Conservation (phyloP, 2,888 invertebrate species). For the Dynastes maya region DNA sequence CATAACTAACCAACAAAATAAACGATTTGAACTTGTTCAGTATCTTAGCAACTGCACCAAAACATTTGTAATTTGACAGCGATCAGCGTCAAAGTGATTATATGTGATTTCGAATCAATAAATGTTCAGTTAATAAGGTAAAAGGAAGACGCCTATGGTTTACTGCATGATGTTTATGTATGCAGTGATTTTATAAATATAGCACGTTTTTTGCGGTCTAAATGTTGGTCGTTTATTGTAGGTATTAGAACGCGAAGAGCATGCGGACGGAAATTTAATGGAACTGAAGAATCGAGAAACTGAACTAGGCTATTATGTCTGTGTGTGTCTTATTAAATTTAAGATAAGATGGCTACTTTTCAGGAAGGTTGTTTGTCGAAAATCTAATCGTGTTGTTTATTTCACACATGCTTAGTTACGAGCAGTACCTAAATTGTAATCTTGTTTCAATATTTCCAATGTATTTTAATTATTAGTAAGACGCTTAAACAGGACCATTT, state of each 20-base stretch:
- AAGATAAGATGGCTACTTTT: conserved; percentile 20
- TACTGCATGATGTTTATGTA: conserved; percentile 14
- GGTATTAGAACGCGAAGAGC: conserved; percentile 41
- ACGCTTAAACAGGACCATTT: not conserved
- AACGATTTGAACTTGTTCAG: no score
- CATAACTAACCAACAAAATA: no score
- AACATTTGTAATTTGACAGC: no score
- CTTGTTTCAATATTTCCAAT: not conserved
- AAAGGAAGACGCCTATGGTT: not conserved
- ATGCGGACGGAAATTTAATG: conserved; percentile 37
- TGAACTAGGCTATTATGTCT: conserved; percentile 31
- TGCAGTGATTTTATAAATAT: conserved; percentile 15
- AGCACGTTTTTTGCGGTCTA: not conserved
- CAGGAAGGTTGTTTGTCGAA: conserved; percentile 39
- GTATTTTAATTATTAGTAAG: not conserved
- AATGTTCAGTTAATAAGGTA: no score
- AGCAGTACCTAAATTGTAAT: not conserved
- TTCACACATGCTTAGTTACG: not conserved
- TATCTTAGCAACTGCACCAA: no score
- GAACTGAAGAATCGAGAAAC: conserved; percentile 25
- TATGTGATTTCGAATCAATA: no score
- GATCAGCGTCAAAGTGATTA: no score
- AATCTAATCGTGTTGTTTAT: not conserved
- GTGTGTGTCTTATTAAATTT: conserved; percentile 31
- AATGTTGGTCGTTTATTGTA: conserved; percentile 44